Evolutionary conservation across 2,113 vertebrate genomes (phyloP).

Genomic region (Silurus meridionalis): DNA sequence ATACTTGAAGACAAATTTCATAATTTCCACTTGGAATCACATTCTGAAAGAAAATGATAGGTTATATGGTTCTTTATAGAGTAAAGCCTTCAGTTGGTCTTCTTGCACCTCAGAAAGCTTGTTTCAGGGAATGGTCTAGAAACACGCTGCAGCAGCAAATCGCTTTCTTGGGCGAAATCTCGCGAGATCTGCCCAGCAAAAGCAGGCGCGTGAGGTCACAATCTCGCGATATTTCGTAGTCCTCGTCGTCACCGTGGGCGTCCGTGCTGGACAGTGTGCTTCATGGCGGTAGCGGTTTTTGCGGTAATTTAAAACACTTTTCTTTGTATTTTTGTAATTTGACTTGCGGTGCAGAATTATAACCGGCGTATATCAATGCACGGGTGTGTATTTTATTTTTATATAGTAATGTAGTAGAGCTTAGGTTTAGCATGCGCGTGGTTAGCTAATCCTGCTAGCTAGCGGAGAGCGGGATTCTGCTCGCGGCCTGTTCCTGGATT

Average conservation of each 20-base stretch:
- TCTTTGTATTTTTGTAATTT: background rate
- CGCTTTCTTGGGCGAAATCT: background rate
- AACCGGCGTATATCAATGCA: too few relatives aligned
- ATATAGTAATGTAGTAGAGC: too few relatives aligned
- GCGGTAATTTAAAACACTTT: conserved; percentile 68
- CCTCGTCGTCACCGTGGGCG: conserved; percentile 52
- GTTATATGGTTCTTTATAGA: too few relatives aligned
- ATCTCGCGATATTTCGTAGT: conserved; percentile 59
- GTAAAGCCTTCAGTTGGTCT: too few relatives aligned
- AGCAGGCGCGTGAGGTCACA: background rate
- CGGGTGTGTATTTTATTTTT: background rate
- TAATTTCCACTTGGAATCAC: background rate
- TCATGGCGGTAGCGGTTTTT: conserved; percentile 76
- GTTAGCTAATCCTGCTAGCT: background rate
- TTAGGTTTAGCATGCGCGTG: background rate
- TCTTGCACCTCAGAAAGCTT: too few relatives aligned
- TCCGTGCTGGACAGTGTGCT: conserved; percentile 66
- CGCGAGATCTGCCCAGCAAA: background rate
- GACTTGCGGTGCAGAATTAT: background rate
- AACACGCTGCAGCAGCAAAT: conserved; percentile 29
- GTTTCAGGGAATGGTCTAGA: conserved; percentile 33
- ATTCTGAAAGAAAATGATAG: too few relatives aligned
- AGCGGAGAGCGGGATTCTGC: conserved; percentile 8
- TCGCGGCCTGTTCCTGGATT: conserved; percentile 30
- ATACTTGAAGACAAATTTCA: background rate